A percentile compares a stretch with the other conserved stretches of the same genome.
phyloP scores from a whole-genome alignment of 2,797 vertebrate species.

The Bovichtus variegatus region DNA sequence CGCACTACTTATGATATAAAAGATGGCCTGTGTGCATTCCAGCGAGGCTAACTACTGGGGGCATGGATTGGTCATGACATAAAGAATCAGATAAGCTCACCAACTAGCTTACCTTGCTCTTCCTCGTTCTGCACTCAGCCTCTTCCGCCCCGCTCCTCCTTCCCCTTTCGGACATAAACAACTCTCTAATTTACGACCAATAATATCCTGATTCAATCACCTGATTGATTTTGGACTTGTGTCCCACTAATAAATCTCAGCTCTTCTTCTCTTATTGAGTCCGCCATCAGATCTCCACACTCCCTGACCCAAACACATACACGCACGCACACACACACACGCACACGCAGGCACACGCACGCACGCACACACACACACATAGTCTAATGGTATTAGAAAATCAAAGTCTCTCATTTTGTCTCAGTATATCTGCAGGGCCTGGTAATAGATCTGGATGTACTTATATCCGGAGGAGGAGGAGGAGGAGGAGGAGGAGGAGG shows the following conservation, averaged over 20 bases:
- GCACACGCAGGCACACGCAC: slow-evolving; percentile 26
- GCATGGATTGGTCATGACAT: slow-evolving; percentile 69
- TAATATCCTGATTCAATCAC: slow-evolving; percentile 90
- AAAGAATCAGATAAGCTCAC: slow-evolving; percentile 77
- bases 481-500: slow-evolving; percentile 19
- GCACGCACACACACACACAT: slow-evolving; percentile 52
- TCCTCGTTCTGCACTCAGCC: slow-evolving; percentile 68
- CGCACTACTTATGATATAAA: slow-evolving; percentile 38
- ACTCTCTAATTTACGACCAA: slow-evolving; percentile 85
- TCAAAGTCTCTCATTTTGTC: slow-evolving; percentile 93
- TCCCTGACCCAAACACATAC: slow-evolving; percentile 47
- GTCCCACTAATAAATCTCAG: slow-evolving; percentile 88
- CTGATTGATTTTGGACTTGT: slow-evolving; percentile 89
- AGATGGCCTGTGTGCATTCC: slow-evolving; percentile 42
- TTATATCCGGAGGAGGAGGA: slow-evolving; percentile 65
- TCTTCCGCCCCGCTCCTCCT: slow-evolving; percentile 60
- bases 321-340: slow-evolving; percentile 5
- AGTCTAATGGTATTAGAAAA: slow-evolving; percentile 95
- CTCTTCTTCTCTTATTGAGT: slow-evolving; percentile 95
- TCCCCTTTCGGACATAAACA: slow-evolving; percentile 82
- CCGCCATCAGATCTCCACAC: slow-evolving; percentile 86
- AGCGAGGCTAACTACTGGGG: slow-evolving; percentile 49
- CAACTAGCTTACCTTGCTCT: slow-evolving; percentile 75
- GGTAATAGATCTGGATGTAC: slow-evolving; percentile 83
- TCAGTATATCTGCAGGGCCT: slow-evolving; percentile 81